Conservation (phyloP, 2,888 invertebrate species). For the Troides helena region DNA sequence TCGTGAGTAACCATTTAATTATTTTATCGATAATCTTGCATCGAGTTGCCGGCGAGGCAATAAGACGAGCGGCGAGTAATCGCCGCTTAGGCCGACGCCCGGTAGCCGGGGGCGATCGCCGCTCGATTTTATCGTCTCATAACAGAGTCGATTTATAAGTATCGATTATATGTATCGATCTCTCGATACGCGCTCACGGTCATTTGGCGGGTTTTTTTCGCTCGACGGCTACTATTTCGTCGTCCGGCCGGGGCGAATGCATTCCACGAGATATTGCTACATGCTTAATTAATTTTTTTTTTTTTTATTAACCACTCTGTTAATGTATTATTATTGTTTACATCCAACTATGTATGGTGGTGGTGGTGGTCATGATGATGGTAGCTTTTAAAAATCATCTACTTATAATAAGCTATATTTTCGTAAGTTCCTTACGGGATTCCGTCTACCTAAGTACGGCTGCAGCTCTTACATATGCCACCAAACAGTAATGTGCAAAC, state of each 20-base stretch:
- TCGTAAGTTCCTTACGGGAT: too few species aligned
- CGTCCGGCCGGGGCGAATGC: conserved; percentile 40
- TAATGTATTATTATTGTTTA: conserved; percentile 1
- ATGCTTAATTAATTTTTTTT: conserved; percentile 22
- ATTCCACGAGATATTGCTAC: conserved; percentile 25
- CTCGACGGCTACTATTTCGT: conserved; percentile 40
- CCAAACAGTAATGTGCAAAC: too few species aligned
- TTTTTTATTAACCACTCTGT: conserved; percentile 3
- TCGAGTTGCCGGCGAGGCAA: conserved; percentile 65
- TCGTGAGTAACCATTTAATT: conserved; percentile 81
- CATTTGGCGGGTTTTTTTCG: conserved; percentile 67
- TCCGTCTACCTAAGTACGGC: too few species aligned
- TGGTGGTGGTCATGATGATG: neutral
- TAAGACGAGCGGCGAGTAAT: conserved; percentile 73
- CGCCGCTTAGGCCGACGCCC: conserved; percentile 78
- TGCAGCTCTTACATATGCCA: too few species aligned
- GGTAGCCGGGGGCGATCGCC: conserved; percentile 75
- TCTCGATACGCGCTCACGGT: conserved; percentile 69
- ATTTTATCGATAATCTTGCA: conserved; percentile 80
- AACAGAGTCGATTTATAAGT: conserved; percentile 79
- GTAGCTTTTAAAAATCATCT: neutral
- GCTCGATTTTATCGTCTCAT: conserved; percentile 78
- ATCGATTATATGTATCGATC: conserved; percentile 78
- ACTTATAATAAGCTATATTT: too few species aligned
- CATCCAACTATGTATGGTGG: neutral